Evolutionary conservation across 2,797 vertebrate genomes (phyloP), one percentile per base, ranked within the genome.

Genomic region (Onychomys torridus): DNA sequence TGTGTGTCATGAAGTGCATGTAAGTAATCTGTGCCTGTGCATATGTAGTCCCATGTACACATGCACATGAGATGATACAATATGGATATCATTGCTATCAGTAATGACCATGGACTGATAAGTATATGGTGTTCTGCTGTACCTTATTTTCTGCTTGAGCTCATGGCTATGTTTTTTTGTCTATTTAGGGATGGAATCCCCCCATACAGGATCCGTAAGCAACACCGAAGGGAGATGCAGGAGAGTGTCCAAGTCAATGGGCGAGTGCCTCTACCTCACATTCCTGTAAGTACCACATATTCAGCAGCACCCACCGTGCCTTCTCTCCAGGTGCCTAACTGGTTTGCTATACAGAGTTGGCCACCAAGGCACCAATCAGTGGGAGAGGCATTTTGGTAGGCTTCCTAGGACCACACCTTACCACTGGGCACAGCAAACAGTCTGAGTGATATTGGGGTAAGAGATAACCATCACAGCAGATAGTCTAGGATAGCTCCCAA

Each of bases 221-320:
- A 99, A 98, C 99, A 99, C 99, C 99, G 99, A 95, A 99, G 99
- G 94, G 99, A 99, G 99, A 99, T 99, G 99, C 99, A 99, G 97
- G 99, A 99, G 99, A 99, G 99, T 97, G 99, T 99, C 99, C 99
- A 99, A 99, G 99, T 99, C 98, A 99, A 99, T 81, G 99, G 99
- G 98, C 99, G 99, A 86, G 99, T 99, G 98, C 99, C 99, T 98
- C 99, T 99, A 99, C 99, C 99, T 99, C 99, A 99, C 99, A 99
- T 99, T 98, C 99, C 99, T 0, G 97, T 97, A 91, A 98, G 97
- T 95, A 37, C 65, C 1, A 21, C 75, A 40, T 40, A n/a, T 0
- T 40, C 25, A 8, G 6, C 13, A 83, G 8, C 16, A 49, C 59
- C 21, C 14, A 71, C 59, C 23, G 0, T n/a, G 10, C 19, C 4